Base-by-base conservation (phyloP, 2,888 invertebrate genomes). In the Rotaria macrura region DNA sequence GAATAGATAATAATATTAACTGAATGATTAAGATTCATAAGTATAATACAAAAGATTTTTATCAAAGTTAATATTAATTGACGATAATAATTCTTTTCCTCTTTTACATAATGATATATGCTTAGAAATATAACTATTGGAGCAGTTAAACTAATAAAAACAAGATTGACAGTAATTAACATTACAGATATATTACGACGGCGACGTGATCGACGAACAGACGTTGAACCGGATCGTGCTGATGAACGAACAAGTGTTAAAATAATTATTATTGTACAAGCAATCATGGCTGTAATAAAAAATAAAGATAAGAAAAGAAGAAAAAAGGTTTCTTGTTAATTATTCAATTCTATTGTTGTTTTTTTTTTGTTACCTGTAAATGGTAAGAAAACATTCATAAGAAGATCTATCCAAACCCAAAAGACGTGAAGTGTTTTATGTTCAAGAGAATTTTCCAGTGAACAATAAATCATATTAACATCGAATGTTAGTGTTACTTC, bases 21-120 rank as follows among this genome's bases (percentile, higher is more conserved):
- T 65, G 84, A 74, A 49, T 84, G 84, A 65, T 86, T 86, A 25
- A 74, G 72, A 86, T 86, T 86, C 86, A 86, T 86, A 25, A 86
- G 83, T n/a, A 86, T 86, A 57, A 86, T 86, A 85, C 86, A 86
- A 49, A 86, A 49, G 25, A 86, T 74, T 86, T 86, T 86, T 20
- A 86, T 84, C 55, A 86, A 83, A 38, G 52, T 54, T 40, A 84
- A 34, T n/a, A 83, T 57, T 12, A 34, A 17, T 57, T 55, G 84
- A 52, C 74, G 84, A 83, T 86, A 86, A 17, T 79, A 20, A 83
- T 84, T 84, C 25, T 2, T 1, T n/a, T 49, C 38, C 12, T 79
- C 29, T n/a, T 79, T 74, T 25, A 86, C n/a, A 9, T 84, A 43
- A 38, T 17, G 23, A 25, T 65, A 17, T n/a, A 79, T 49, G 20